Percentiles rank a stretch among this genome's conserved stretches.
These are phyloP conservation scores for Strigamia maritima DNA, from an alignment of 2,888 invertebrate genomes.

Conservation along the genomic window DNA sequence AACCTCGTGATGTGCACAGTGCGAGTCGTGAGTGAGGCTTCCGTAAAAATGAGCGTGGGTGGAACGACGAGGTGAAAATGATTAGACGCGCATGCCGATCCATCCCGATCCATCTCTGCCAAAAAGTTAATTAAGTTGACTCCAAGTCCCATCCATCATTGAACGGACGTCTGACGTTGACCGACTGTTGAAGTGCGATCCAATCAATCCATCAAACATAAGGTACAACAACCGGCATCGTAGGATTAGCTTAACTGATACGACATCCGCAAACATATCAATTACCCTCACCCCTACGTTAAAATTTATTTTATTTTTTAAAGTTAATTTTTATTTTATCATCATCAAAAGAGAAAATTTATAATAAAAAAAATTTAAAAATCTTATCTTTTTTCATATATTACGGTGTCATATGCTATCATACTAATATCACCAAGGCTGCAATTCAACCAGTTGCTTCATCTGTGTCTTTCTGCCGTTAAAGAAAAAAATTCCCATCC, in stretches of 20 bases:
- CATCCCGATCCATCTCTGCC: constrained; percentile 19
- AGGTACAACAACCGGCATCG: not conserved
- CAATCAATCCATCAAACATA: constrained; percentile 11
- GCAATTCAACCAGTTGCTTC: constrained; percentile 4
- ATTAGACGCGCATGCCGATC: constrained; percentile 23
- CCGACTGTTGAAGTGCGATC: constrained; percentile 23
- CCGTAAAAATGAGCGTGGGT: constrained; percentile 20
- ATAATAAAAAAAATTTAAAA: not conserved
- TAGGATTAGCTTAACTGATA: not conserved
- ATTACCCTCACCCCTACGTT: not conserved
- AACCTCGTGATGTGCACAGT: constrained; percentile 9
- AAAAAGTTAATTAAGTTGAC: constrained; percentile 23
- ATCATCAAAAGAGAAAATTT: not conserved
- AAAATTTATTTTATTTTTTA: not conserved
- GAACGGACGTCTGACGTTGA: constrained; percentile 23
- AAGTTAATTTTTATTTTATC: not conserved
- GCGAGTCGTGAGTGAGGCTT: constrained; percentile 5
- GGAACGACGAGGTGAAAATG: constrained; percentile 15
- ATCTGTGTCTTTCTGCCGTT: not conserved
- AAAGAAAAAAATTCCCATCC: not conserved
- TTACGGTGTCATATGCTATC: not conserved
- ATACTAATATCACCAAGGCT: not conserved
- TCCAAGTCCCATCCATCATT: constrained; percentile 16
- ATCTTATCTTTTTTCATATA: not conserved
- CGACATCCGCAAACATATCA: not conserved